A percentile compares a stretch with the other conserved stretches of the same genome.
These are phyloP conservation scores for Tipula confusa DNA, from an alignment of 2,888 invertebrate genomes.

Conservation along the genomic window DNA sequence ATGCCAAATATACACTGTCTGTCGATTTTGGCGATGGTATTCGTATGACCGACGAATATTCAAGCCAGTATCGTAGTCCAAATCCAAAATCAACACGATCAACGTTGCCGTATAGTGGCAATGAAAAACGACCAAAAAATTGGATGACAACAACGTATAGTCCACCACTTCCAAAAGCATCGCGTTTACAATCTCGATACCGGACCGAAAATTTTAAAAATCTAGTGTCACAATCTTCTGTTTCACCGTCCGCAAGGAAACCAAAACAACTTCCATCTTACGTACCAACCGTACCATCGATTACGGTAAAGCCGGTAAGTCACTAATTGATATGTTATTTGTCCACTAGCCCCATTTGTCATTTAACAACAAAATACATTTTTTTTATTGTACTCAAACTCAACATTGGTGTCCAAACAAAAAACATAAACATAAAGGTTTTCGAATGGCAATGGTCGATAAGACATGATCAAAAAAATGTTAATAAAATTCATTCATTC, in stretches of 20 bases:
- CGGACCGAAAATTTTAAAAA: constrained; percentile 37
- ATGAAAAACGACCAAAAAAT: background rate
- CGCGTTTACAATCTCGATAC: constrained; percentile 39
- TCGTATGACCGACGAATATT: background rate
- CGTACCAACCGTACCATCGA: constrained; percentile 40
- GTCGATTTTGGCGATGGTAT: background rate
- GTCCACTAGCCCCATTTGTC: background rate
- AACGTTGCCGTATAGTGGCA: background rate
- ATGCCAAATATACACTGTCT: background rate
- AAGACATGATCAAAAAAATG: constrained; percentile 36
- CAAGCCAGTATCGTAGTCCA: background rate
- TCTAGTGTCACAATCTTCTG: constrained; percentile 32
- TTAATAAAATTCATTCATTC: background rate
- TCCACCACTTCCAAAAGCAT: background rate
- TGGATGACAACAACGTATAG: background rate
- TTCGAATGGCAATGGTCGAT: constrained; percentile 41
- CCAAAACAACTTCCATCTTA: constrained; percentile 37
- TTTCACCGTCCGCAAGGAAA: background rate
- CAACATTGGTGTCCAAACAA: constrained; percentile 12
- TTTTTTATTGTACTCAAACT: background rate
- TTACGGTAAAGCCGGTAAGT: constrained; percentile 40
- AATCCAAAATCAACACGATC: background rate
- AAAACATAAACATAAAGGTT: constrained; percentile 36
- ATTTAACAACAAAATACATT: background rate
- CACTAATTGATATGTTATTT: background rate